Evolutionary conservation across 2,113 vertebrate species (phyloP), one percentile per base, ranked within the genome.

Genomic region (Myxocyprinus asiaticus): DNA sequence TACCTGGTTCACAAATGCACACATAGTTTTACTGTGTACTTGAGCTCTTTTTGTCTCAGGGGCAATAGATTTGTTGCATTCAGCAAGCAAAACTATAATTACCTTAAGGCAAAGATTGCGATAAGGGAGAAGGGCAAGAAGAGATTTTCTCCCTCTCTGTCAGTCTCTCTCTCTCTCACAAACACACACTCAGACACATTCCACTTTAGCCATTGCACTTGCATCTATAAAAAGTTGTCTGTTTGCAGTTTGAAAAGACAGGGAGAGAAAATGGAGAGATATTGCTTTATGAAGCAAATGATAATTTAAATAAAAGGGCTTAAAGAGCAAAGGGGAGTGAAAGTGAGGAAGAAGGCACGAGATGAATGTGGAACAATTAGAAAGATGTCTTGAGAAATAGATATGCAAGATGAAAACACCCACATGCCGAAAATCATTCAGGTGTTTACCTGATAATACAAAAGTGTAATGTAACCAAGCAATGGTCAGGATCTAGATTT

Each of bases 291-390:
- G 7, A 22, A 69, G 67, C 22, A 22, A 55, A 0, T 42, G 33
- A 10, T 10, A 56, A 44, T 10, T 56, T 42, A 71, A 56, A 44
- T 58, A 56, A 44, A 56, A 71, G 11, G 33, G 4, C 4, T 71
- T 4, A 15, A 58, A 71, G 10, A 69, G 55, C 22, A 33, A 33
- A 33, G 1, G 22, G 22, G 22, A 33, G 1, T 33, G 22, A 33
- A 33, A 33, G 22, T 33, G 22, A 33, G 22, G 22, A 53, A 4
- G 4, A 22, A 14, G 9, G n/a, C 22, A 1, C 9, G n/a, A 47
- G n/a, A 72, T 47, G 69, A 72, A 59, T 59, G 9, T 22, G 70
- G 42, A 72, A 72, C 55, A 72, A 59, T 72, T 72, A 61, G 9
- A 72, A 15, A 72, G n/a, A 12, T 59, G n/a, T 5, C 69, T 59